Evolutionary conservation across 2,113 vertebrate genomes (phyloP).

Genomic region (Columba livia): DNA sequence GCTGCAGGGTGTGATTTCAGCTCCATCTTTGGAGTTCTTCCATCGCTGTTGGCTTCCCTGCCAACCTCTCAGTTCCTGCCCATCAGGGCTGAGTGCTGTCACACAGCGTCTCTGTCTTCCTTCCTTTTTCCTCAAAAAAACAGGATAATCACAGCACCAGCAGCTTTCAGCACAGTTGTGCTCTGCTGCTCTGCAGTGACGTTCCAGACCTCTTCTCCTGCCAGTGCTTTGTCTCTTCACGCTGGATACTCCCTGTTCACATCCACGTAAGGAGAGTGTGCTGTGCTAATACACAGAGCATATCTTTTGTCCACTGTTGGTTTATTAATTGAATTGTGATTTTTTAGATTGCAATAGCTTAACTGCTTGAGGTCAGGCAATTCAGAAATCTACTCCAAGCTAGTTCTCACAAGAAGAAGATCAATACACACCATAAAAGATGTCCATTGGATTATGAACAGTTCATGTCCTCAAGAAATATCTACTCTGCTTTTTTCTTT

Average conservation of each 20-base stretch:
- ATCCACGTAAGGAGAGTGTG: background rate
- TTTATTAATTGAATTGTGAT: constrained; percentile 13
- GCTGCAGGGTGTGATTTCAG: background rate
- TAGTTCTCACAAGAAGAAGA: constrained; percentile 7
- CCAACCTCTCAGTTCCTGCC: background rate
- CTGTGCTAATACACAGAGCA: background rate
- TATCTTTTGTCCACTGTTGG: background rate
- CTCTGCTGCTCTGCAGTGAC: background rate
- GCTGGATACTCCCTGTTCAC: background rate
- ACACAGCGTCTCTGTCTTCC: background rate
- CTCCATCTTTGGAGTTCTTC: background rate
- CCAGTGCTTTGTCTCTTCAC: background rate
- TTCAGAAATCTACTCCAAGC: constrained; percentile 15
- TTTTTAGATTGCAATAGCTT: background rate
- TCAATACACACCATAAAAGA: constrained; percentile 18
- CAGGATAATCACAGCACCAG: background rate
- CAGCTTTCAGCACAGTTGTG: background rate
- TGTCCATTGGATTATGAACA: background rate
- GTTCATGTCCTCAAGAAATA: constrained; percentile 11
- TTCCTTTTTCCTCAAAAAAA: background rate
- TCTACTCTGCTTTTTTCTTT: background rate
- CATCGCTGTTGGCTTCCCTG: background rate
- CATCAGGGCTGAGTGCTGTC: background rate
- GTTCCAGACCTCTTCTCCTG: background rate
- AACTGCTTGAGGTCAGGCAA: background rate